Evolutionary conservation across 2,888 invertebrate genomes (phyloP).

Genomic region (Saturnia japonica): DNA sequence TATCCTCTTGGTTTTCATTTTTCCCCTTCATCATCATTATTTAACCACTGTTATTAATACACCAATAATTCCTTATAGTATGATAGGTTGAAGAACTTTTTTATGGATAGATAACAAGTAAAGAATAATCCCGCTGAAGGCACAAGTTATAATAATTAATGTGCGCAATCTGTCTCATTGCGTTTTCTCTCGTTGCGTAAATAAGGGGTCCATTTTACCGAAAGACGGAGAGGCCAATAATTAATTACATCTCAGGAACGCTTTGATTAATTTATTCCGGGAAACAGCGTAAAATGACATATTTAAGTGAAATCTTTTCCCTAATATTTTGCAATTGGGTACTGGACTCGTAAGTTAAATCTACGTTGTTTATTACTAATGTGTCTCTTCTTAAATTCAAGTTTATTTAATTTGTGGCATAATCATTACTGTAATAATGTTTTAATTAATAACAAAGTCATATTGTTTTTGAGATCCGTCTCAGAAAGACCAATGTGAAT

Average conservation of each 20-base stretch:
- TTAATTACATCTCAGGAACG: neutral
- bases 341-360: neutral
- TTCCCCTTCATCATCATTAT: no score
- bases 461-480: no score
- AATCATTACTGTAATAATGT: no score
- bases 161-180: conserved; percentile 5
- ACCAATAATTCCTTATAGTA: no score
- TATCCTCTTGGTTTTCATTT: no score
- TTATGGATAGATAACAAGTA: no score
- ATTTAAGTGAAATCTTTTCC: neutral
- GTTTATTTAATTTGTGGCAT: no score
- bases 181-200: conserved; percentile 6
- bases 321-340: neutral
- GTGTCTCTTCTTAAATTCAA: neutral
- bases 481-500: no score
- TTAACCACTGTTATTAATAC: no score
- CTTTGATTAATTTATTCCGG: conserved; percentile 10
- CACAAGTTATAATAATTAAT: neutral
- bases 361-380: neutral
- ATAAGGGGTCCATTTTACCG: neutral
- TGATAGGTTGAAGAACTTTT: no score
- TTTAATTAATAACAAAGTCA: no score
- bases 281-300: neutral
- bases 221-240: neutral
- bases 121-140: neutral